Evolutionary conservation across 2,797 vertebrate species (phyloP).

Genomic region (Sebastiscus albofasciatus): DNA sequence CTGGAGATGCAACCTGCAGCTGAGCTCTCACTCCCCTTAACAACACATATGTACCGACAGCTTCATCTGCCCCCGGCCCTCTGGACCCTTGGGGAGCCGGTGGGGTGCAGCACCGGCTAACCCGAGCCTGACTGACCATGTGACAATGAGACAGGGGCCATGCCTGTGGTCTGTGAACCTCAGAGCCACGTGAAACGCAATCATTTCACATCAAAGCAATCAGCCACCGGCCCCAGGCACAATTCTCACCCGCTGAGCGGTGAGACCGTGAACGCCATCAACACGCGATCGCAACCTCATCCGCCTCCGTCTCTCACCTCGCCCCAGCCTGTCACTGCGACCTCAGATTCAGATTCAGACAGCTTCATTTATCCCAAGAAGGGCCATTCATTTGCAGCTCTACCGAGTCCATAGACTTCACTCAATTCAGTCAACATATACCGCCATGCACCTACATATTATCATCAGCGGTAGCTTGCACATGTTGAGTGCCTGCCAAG

Average conservation of each 20-base stretch:
- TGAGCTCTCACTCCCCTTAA: conserved; percentile 60
- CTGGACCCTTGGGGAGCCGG: conserved; percentile 8
- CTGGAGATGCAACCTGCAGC: conserved; percentile 64
- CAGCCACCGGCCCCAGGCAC: conserved; percentile 71
- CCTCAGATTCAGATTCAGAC: neutral
- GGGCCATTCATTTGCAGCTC: neutral
- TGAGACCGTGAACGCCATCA: conserved; percentile 52
- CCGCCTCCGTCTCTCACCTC: conserved; percentile 53
- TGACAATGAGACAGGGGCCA: conserved; percentile 49
- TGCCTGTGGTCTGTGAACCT: conserved; percentile 56
- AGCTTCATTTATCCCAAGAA: neutral
- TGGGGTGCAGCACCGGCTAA: conserved; percentile 15
- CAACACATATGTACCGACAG: conserved; percentile 34
- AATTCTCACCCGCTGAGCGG: conserved; percentile 79
- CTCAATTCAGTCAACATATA: conserved; percentile 36
- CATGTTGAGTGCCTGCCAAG: conserved; percentile 33
- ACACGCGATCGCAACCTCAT: conserved; percentile 12
- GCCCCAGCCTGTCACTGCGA: conserved; percentile 45
- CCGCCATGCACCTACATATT: conserved; percentile 42
- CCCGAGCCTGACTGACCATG: conserved; percentile 31
- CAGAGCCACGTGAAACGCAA: conserved; percentile 68
- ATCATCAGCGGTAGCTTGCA: conserved; percentile 43
- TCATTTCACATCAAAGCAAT: conserved; percentile 84
- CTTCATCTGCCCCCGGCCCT: conserved; percentile 15
- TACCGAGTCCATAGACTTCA: neutral